phyloP scores from a whole-genome alignment of 2,888 invertebrate genomes.

The Osmoderma eremita region DNA sequence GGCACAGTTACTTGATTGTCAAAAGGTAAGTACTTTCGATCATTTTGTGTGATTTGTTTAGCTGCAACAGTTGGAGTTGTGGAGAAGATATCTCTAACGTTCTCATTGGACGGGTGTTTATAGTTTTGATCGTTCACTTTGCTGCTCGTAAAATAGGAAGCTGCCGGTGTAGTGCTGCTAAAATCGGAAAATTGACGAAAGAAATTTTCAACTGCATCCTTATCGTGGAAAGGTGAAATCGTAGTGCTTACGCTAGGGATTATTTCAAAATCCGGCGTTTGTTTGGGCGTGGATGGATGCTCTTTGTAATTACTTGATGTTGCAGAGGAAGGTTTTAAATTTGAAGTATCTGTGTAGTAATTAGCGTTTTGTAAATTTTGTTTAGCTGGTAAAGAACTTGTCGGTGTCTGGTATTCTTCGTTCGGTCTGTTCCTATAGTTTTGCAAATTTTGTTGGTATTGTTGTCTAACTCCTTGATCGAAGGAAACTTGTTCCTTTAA shows the following conservation, averaged over 20 bases:
- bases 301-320: neutral
- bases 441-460: neutral
- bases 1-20: slow-evolving; percentile 10
- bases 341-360: slow-evolving; percentile 9
- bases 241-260: slow-evolving; percentile 19
- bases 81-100: slow-evolving; percentile 17
- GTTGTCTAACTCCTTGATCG: neutral
- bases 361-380: neutral
- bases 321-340: neutral
- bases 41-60: slow-evolving; percentile 1
- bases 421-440: neutral
- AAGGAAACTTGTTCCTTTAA: neutral
- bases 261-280: slow-evolving; percentile 9
- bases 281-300: neutral
- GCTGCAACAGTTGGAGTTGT: slow-evolving; percentile 18
- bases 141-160: neutral
- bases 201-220: slow-evolving; percentile 15
- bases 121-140: slow-evolving; percentile 3
- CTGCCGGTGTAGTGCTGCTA: neutral
- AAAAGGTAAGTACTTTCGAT: slow-evolving; percentile 29
- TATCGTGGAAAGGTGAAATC: slow-evolving; percentile 11
- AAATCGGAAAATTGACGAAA: slow-evolving; percentile 11
- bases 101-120: neutral
- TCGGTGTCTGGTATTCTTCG: neutral
- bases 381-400: neutral